Conservation (phyloP, 2,888 invertebrate species). For the Trichopoda pennipes region DNA sequence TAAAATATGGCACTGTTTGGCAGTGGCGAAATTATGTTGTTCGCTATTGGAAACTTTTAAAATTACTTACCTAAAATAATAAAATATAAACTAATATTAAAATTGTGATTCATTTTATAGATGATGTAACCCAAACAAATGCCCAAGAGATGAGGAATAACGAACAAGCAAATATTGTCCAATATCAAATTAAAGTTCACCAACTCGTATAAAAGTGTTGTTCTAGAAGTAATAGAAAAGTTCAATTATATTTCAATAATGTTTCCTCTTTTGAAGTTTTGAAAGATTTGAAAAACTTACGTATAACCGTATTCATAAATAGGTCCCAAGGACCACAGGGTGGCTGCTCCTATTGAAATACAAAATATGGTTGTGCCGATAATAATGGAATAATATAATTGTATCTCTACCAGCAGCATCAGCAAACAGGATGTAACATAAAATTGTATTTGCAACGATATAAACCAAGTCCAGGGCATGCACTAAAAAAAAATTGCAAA, state of each 20-base stretch:
- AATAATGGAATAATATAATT: conserved; percentile 75
- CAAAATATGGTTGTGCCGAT: conserved; percentile 80
- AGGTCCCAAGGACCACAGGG: conserved; percentile 73
- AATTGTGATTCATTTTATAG: conserved; percentile 83
- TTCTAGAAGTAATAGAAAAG: conserved; percentile 44
- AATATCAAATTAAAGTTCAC: conserved; percentile 85
- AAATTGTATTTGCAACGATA: conserved; percentile 89
- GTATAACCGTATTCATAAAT: conserved; percentile 60
- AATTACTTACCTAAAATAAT: conserved; percentile 71
- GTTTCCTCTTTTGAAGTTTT: neutral
- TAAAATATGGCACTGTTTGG: too few relatives aligned
- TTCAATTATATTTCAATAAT: neutral
- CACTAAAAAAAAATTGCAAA: conserved; percentile 82
- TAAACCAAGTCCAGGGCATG: conserved; percentile 91
- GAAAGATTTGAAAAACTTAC: conserved; percentile 21
- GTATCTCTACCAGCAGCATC: conserved; percentile 83
- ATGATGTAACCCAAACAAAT: conserved; percentile 88
- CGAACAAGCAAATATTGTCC: conserved; percentile 88
- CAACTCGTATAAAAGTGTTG: conserved; percentile 81
- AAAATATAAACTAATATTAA: conserved; percentile 71
- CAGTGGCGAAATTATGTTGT: too few relatives aligned
- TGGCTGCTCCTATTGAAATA: conserved; percentile 82
- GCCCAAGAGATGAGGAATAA: conserved; percentile 88
- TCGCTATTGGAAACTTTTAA: neutral
- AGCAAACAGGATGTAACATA: conserved; percentile 86